phyloP scores from a whole-genome alignment of 2,797 vertebrate genomes.

The Lacerta bilineata region DNA sequence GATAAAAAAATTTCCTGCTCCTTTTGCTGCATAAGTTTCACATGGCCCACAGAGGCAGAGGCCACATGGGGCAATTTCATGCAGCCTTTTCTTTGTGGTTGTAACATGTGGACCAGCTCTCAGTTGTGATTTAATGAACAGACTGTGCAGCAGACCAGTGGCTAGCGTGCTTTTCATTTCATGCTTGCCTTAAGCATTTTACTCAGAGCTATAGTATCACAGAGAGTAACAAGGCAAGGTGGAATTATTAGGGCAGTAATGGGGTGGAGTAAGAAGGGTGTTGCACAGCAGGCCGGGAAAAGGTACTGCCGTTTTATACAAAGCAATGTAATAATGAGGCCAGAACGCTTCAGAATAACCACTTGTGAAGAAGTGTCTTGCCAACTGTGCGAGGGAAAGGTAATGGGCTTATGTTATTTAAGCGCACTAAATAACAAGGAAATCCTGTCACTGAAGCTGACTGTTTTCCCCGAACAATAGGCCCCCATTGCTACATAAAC shows the following conservation, averaged over 20 bases:
- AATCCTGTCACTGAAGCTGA: constrained; percentile 74
- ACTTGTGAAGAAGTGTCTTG: constrained; percentile 70
- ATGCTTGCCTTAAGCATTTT: constrained; percentile 20
- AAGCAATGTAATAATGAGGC: constrained; percentile 73
- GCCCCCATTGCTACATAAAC: constrained; percentile 78
- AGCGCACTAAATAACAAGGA: constrained; percentile 80
- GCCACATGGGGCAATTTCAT: not conserved
- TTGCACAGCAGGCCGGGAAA: constrained; percentile 41
- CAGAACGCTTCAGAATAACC: constrained; percentile 73
- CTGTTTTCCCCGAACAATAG: constrained; percentile 73
- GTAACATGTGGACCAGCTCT: not conserved
- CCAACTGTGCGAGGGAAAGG: constrained; percentile 77
- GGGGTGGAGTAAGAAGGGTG: constrained; percentile 64
- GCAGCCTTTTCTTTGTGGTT: not conserved
- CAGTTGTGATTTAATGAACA: not conserved
- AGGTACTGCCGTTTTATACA: constrained; percentile 68
- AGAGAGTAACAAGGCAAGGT: constrained; percentile 42
- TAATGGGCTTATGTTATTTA: constrained; percentile 80
- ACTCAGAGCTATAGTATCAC: not conserved
- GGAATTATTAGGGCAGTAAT: constrained; percentile 56
- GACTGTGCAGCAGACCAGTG: not conserved
- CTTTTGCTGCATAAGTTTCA: not conserved
- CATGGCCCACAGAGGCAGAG: not conserved
- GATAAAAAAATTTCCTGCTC: not conserved
- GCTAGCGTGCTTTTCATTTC: not conserved